phyloP scores from a whole-genome alignment of 2,797 vertebrate genomes.

The Halcyon badia region DNA sequence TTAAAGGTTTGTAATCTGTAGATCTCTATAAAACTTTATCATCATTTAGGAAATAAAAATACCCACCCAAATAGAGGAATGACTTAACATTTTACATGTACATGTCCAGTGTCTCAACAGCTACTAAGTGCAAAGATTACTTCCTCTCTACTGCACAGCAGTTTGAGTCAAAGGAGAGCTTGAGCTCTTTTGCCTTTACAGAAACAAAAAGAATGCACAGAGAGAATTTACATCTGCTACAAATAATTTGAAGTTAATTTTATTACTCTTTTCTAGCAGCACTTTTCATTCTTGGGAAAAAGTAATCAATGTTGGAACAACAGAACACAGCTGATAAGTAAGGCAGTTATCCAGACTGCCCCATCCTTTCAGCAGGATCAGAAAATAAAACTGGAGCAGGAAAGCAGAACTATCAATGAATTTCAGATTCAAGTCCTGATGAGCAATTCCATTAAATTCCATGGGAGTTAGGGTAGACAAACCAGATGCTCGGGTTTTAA shows the following conservation, averaged over 20 bases:
- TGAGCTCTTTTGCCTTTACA: not conserved
- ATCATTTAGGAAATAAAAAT: slow-evolving; percentile 14
- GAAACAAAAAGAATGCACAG: not conserved
- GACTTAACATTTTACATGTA: slow-evolving; percentile 12
- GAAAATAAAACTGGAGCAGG: not conserved
- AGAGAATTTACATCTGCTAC: not conserved
- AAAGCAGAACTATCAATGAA: not conserved
- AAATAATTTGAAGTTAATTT: not conserved
- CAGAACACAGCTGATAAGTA: not conserved
- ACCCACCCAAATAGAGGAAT: slow-evolving; percentile 40
- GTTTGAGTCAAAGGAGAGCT: not conserved
- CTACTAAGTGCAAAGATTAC: not conserved
- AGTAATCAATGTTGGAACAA: not conserved
- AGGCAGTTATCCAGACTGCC: not conserved
- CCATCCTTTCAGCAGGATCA: not conserved
- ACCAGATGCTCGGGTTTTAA: not conserved
- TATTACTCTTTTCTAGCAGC: not conserved
- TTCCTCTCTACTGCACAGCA: not conserved
- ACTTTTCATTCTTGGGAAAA: not conserved
- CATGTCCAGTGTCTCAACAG: not conserved
- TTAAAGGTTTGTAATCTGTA: not conserved
- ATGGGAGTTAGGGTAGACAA: not conserved
- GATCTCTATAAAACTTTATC: not conserved
- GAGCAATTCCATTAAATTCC: not conserved
- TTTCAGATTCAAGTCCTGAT: not conserved